Evolutionary conservation across 1,140 invertebrate genomes (phyloP).

Genomic region (Colletes latitarsis): DNA sequence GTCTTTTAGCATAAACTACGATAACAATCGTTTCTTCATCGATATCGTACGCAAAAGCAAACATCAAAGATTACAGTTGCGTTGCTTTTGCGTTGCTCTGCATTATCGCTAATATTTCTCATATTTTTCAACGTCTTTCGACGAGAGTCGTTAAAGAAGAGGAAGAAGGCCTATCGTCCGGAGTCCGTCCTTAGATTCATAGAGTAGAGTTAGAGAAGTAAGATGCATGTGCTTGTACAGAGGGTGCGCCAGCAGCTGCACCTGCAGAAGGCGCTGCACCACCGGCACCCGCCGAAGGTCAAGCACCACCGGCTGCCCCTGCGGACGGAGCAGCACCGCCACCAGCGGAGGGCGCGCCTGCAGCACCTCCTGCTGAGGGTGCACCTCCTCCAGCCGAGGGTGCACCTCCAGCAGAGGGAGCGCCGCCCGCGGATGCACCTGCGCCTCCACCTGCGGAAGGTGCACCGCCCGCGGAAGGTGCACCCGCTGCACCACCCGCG

Average conservation of each 20-base stretch:
- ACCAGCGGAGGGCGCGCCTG: conserved; percentile 73
- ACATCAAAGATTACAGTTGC: too few relatives aligned
- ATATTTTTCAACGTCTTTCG: neutral
- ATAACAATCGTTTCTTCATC: neutral
- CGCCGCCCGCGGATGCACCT: conserved; percentile 72
- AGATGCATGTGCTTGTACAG: conserved; percentile 48
- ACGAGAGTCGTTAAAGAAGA: neutral
- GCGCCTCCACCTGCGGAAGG: conserved; percentile 69
- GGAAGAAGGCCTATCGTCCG: neutral
- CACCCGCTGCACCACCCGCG: conserved; percentile 65
- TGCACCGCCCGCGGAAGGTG: conserved; percentile 66
- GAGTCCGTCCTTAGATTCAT: conserved; percentile 7
- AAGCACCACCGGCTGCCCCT: conserved; percentile 39
- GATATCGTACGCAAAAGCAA: too few relatives aligned
- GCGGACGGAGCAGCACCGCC: conserved; percentile 67
- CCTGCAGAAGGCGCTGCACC: conserved; percentile 71
- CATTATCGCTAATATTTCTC: neutral
- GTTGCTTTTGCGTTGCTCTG: too few relatives aligned
- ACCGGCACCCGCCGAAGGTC: conserved; percentile 59
- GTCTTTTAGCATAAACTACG: neutral
- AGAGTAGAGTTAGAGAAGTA: conserved; percentile 14
- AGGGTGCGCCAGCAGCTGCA: conserved; percentile 70
- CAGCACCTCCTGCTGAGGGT: conserved; percentile 69
- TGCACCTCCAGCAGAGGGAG: conserved; percentile 65
- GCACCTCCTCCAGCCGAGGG: conserved; percentile 68